Evolutionary conservation across 2,113 vertebrate genomes (phyloP), one percentile per base, ranked within the genome.

Genomic region (Ciconia boyciana): DNA sequence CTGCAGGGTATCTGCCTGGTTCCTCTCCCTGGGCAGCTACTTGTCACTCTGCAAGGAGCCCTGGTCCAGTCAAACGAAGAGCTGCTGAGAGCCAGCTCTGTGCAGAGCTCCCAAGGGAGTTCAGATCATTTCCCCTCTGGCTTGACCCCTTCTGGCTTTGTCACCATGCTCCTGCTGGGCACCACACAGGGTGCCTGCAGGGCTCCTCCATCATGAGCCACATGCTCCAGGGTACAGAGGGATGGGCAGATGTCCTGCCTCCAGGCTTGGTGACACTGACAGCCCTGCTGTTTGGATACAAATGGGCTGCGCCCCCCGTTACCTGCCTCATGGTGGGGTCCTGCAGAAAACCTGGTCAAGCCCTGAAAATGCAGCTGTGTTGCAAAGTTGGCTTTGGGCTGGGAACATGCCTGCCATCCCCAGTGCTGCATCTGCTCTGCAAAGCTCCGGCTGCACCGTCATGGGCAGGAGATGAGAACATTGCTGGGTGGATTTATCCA

Each of bases 341-440:
- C 66, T 65, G 80, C 26, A 58, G 44, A 52, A 80, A 51, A 51
- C 44, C 49, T 34, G 16, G 19, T 15, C 32, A 34, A 51, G 19
- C 22, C 18, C 36, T 28, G 18, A 1, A 41, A 20, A 36, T n/a
- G 48, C 48, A 41, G 48, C 43, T 83, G 54, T 36, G 46, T 14
- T 31, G 20, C 43, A n/a, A 52, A 7, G 5, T 34, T 43, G 43
- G 25, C 36, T 80, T 52, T 48, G 74, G 26, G 29, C 74, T 71
- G 62, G 62, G 22, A 60, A 8, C 4, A 2, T 4, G 7, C 51
- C 55, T 58, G 68, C 32, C 9, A 2, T 16, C 9, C 17, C 29
- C 54, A 57, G 9, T 0, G 0, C 41, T 34, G 48, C 0, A 0
- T 57, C 25, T 24, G 54, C 60, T 41, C n/a, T 34, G 20, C 14